Evolutionary conservation across 2,888 invertebrate species (phyloP).

Genomic region (Electrophaes corylata): DNA sequence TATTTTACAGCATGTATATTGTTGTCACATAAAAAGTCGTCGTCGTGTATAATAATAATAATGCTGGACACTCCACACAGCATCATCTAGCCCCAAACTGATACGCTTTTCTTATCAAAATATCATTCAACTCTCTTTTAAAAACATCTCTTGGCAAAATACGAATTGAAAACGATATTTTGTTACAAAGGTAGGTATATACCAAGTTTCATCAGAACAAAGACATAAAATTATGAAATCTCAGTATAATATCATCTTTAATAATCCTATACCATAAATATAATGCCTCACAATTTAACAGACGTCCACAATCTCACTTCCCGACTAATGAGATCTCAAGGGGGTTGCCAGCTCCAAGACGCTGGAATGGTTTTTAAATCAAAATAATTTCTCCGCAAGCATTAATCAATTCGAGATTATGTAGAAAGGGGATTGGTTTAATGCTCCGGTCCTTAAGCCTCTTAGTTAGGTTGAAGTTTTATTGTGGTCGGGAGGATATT

Average conservation of each 20-base stretch:
- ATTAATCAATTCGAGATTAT: constrained; percentile 71
- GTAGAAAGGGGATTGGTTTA: constrained; percentile 53
- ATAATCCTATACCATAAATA: background rate
- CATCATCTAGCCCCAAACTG: too few relatives aligned
- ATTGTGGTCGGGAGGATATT: background rate
- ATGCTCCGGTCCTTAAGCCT: constrained; percentile 43
- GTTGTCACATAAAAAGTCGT: too few relatives aligned
- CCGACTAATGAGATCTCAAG: constrained; percentile 68
- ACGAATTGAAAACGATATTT: too few relatives aligned
- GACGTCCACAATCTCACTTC: constrained; percentile 32
- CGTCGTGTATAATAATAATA: too few relatives aligned
- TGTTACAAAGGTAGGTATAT: too few relatives aligned
- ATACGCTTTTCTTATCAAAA: too few relatives aligned
- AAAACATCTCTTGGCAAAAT: too few relatives aligned
- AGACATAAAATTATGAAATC: too few relatives aligned
- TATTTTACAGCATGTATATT: too few relatives aligned
- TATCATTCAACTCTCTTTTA: too few relatives aligned
- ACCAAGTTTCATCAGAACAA: too few relatives aligned
- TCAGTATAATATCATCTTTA: background rate
- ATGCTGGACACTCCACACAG: too few relatives aligned
- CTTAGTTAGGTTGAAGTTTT: constrained; percentile 18
- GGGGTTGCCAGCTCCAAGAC: constrained; percentile 46
- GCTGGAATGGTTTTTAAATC: constrained; percentile 64
- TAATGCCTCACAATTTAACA: constrained; percentile 5
- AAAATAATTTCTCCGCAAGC: constrained; percentile 59